phyloP scores from a whole-genome alignment of 2,888 invertebrate species.

The Chrysolina oricalcia region DNA sequence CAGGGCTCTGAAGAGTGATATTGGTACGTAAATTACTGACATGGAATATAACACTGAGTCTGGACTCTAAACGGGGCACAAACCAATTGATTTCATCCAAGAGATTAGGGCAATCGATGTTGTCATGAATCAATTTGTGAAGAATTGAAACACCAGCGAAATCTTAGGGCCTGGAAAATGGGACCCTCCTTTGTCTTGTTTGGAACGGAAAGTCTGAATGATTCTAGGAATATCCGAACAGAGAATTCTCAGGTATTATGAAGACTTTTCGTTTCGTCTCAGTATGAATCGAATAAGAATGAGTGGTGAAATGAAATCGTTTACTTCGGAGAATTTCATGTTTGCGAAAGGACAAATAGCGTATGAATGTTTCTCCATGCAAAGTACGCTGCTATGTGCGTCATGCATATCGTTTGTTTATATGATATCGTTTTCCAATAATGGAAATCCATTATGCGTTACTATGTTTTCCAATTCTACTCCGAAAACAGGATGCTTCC shows the following conservation, averaged over 20 bases:
- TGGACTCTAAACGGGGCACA: too few relatives aligned
- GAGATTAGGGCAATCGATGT: too few relatives aligned
- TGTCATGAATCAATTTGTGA: too few relatives aligned
- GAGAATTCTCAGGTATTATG: background rate
- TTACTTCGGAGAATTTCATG: background rate
- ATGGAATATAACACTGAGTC: too few relatives aligned
- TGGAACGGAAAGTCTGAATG: too few relatives aligned
- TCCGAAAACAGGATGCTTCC: conserved; percentile 15
- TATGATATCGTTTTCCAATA: background rate
- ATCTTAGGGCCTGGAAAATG: too few relatives aligned
- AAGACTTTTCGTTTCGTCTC: background rate
- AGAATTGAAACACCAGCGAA: too few relatives aligned
- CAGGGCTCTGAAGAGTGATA: too few relatives aligned
- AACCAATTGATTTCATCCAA: too few relatives aligned
- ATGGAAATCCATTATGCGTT: conserved; percentile 18
- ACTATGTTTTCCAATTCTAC: conserved; percentile 5
- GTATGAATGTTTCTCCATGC: conserved; percentile 9
- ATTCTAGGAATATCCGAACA: background rate
- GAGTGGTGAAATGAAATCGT: background rate
- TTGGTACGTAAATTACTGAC: too few relatives aligned
- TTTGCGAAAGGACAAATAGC: background rate
- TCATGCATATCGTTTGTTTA: conserved; percentile 6
- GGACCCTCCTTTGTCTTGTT: too few relatives aligned
- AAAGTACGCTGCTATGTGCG: background rate
- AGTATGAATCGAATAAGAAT: background rate